A percentile compares a stretch with the other conserved stretches of the same genome.
phyloP scores from a whole-genome alignment of 2,797 vertebrate species.

The Sciaenops ocellatus region DNA sequence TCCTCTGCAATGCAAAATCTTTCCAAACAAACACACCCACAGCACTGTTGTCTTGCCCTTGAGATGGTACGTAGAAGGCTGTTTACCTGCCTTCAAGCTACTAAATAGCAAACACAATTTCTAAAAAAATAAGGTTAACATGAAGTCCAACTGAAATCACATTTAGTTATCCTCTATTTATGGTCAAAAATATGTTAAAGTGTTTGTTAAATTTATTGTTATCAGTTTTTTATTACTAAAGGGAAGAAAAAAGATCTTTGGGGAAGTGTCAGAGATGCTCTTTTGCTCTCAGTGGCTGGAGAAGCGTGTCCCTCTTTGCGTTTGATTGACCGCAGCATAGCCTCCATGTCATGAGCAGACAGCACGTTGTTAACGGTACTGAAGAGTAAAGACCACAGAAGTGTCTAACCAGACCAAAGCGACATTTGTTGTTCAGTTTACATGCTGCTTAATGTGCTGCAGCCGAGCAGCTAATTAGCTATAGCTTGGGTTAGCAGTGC shows the following conservation, averaged over 20 bases:
- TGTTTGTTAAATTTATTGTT: not conserved
- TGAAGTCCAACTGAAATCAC: not conserved
- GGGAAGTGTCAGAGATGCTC: not conserved
- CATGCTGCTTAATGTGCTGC: not conserved
- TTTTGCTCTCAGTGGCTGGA: not conserved
- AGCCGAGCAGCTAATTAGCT: constrained; percentile 4
- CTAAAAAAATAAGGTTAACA: not conserved
- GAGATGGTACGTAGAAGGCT: too few relatives aligned
- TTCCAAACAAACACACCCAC: not conserved
- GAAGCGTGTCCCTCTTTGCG: not conserved
- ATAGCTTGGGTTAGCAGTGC: too few relatives aligned
- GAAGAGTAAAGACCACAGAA: too few relatives aligned
- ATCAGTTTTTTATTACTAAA: not conserved
- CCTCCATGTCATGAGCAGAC: not conserved
- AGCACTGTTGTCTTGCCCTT: not conserved
- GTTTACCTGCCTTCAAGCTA: not conserved
- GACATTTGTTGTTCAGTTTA: not conserved
- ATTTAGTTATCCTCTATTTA: not conserved
- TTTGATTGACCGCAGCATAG: not conserved
- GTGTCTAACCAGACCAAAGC: not conserved
- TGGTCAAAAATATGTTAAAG: not conserved
- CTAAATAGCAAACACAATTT: not conserved
- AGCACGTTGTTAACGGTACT: not conserved
- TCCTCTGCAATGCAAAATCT: not conserved
- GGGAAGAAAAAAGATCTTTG: not conserved